Evolutionary conservation across 2,888 invertebrate species (phyloP).

Genomic region (Gymnoscelis rufifasciata): DNA sequence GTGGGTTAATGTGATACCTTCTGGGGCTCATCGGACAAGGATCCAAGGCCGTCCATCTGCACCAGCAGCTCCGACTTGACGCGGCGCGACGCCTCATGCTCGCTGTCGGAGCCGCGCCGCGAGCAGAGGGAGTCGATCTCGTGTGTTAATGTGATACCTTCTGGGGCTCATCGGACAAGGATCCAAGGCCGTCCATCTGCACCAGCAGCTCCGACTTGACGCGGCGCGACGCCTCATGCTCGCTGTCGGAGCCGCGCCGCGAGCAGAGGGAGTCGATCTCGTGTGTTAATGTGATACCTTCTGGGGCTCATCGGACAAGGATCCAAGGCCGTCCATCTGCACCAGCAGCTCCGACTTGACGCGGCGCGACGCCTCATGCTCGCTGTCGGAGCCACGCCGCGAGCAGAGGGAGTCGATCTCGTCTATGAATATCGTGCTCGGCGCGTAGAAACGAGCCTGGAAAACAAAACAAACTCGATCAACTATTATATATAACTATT

Average conservation of each 20-base stretch:
- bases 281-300: conserved; percentile 7
- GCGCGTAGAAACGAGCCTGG: conserved; percentile 97
- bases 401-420: conserved; percentile 99
- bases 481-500: conserved; percentile 23
- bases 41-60: too few species aligned
- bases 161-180: conserved; percentile 76
- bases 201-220: conserved; percentile 98
- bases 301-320: conserved; percentile 76
- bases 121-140: too few species aligned
- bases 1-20: too few species aligned
- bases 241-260: conserved; percentile 95
- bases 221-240: conserved; percentile 97
- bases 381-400: conserved; percentile 95
- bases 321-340: conserved; percentile 98
- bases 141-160: background rate
- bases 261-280: too few species aligned
- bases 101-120: too few species aligned
- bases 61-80: too few species aligned
- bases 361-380: conserved; percentile 97
- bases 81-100: too few species aligned
- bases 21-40: too few species aligned
- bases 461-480: conserved; percentile 20
- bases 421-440: conserved; percentile 98
- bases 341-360: conserved; percentile 98
- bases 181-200: conserved; percentile 98